Evolutionary conservation across 2,888 invertebrate species (phyloP), one percentile per base, ranked within the genome.

Genomic region (Ichneumon xanthorius): DNA sequence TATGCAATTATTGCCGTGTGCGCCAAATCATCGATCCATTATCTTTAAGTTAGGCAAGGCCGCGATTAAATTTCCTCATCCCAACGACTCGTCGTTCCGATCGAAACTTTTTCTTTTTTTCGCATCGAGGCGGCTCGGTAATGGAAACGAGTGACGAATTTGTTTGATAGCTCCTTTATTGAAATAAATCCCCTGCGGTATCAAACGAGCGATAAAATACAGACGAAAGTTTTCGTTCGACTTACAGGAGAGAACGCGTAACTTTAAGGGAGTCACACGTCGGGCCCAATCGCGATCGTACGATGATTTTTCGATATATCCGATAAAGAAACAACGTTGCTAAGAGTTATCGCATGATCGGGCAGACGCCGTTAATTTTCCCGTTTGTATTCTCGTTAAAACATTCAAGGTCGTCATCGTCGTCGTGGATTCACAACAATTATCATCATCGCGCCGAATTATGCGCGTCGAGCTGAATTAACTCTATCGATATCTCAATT

Each of bases 191-290:
- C 58, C 40, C 75, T 40, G 63, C 63, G 33, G 71, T 79, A 68
- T 81, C 75, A 58, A 81, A 58, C 45, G n/a, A 67, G 33, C 68
- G 58, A 75, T 67, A 73, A 81, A 75, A 61, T 75, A 68, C 68
- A 75, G 55, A 40, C 65, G 37, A 68, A 48, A 55, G 75, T 22
- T 37, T 22, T 26, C 55, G 40, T 30, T 78, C 55, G 55, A 40
- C 55, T 53, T 55, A 22, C 65, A 33, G 67, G 77, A 67, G 45
- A 53, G 19, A 72, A 72, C 53, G 16, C 37, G 33, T 55, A 22
- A 3, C 33, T 68, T 30, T 45, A 7, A 58, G 63, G 30, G 6
- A 48, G 50, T 65, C 30, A 55, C 33, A 26, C 40, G 61, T 68
- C 45, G 33, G 48, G 45, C 19, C 33, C 37, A 68, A 68, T 22